Percentiles rank a stretch among this genome's conserved stretches.
phyloP scores from a whole-genome alignment of 2,797 vertebrate species.

The Sebastes paucispinis region DNA sequence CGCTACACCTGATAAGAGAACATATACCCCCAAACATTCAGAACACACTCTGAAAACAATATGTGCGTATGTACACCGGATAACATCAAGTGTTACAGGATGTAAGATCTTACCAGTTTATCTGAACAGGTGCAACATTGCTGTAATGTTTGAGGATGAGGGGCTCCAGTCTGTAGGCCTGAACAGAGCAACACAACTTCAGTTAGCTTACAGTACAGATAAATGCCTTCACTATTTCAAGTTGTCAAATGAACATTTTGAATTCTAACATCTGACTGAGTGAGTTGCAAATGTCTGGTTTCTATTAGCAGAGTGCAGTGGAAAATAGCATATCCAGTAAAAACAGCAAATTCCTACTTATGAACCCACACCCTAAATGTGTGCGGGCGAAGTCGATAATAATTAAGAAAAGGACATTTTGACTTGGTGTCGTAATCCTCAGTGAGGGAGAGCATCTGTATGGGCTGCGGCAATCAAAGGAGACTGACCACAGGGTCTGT shows the following conservation, averaged over 20 bases:
- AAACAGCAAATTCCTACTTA: background rate
- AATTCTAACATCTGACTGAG: background rate
- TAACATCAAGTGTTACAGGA: background rate
- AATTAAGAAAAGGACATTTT: background rate
- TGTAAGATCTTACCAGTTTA: conserved; percentile 88
- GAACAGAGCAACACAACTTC: conserved; percentile 17
- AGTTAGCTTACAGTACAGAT: background rate
- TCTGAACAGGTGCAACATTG: conserved; percentile 95
- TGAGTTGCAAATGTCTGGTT: background rate
- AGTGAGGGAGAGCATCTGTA: background rate
- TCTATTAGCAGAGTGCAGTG: background rate
- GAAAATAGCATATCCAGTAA: background rate
- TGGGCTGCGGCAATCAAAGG: background rate
- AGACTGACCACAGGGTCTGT: conserved; percentile 97
- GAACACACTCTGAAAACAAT: background rate
- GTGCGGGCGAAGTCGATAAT: background rate
- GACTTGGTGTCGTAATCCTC: background rate
- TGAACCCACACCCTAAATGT: background rate
- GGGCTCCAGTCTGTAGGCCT: conserved; percentile 98
- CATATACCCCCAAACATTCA: background rate
- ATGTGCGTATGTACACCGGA: background rate
- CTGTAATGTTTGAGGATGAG: conserved; percentile 97
- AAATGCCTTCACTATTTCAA: background rate
- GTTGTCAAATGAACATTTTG: background rate
- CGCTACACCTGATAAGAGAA: conserved; percentile 83